Percentiles rank a stretch among this genome's conserved stretches.
These are phyloP conservation scores for Dipodomys merriami DNA, from an alignment of 2,113 vertebrate species.

Conservation along the genomic window DNA sequence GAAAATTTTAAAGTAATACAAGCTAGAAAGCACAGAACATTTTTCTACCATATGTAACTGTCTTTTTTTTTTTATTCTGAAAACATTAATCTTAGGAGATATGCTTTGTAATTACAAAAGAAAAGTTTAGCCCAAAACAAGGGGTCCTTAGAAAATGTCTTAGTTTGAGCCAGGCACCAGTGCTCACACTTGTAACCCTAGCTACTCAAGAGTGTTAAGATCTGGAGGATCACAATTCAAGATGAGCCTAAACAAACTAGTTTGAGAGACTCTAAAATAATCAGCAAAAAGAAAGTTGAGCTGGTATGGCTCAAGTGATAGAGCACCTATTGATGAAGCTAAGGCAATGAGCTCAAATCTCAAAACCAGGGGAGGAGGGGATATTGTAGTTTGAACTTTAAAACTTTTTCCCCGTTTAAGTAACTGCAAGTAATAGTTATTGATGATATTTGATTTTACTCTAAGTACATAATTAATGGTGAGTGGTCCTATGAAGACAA, in stretches of 20 bases:
- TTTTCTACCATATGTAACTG: background rate
- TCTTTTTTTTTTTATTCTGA: conserved; percentile 34
- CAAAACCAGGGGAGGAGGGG: too few species aligned
- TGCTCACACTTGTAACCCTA: too few species aligned
- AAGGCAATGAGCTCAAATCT: too few species aligned
- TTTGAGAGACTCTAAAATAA: too few species aligned
- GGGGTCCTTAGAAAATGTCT: conserved; percentile 31
- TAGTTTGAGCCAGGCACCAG: too few species aligned
- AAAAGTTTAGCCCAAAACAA: conserved; percentile 44
- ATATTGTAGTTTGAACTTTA: background rate
- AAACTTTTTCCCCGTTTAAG: background rate
- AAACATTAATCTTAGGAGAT: conserved; percentile 37
- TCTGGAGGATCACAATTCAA: too few species aligned
- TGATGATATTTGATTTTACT: background rate
- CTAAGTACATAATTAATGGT: background rate
- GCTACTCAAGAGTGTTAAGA: too few species aligned
- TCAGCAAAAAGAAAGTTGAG: too few species aligned
- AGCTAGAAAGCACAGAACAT: background rate
- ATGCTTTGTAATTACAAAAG: conserved; percentile 2
- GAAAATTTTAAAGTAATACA: conserved; percentile 20
- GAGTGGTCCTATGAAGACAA: conserved; percentile 1
- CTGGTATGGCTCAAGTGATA: too few species aligned
- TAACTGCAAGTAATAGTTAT: background rate
- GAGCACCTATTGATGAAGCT: too few species aligned
- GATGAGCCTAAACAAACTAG: too few species aligned